Conservation (phyloP, 2,113 vertebrate genomes). For the Ictalurus furcatus region DNA sequence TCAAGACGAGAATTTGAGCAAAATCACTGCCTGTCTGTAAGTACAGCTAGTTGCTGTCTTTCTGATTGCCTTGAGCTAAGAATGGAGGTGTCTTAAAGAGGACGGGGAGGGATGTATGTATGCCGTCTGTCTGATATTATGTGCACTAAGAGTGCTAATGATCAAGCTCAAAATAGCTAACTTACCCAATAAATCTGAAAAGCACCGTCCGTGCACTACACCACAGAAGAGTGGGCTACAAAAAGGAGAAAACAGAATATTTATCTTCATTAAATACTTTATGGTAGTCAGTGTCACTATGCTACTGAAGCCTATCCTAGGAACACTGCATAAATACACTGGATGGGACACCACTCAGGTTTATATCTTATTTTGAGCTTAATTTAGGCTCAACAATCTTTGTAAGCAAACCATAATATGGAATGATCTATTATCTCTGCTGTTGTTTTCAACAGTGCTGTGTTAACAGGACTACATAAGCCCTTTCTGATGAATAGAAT, state of each 20-base stretch:
- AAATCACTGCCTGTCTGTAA: conserved; percentile 16
- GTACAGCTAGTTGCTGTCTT: not conserved
- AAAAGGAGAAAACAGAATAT: not conserved
- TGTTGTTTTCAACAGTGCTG: not conserved
- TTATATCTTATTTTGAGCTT: not conserved
- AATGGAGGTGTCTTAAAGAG: conserved; percentile 9
- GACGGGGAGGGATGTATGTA: not conserved
- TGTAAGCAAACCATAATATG: not conserved
- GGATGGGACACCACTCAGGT: not conserved
- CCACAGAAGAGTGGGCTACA: not conserved
- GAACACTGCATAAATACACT: not conserved
- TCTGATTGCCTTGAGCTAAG: not conserved
- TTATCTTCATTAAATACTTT: not conserved
- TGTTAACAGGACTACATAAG: not conserved
- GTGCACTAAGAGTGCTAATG: not conserved
- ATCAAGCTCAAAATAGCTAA: not conserved
- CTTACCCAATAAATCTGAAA: not conserved
- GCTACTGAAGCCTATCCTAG: not conserved
- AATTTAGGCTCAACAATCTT: not conserved
- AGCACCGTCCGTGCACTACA: not conserved
- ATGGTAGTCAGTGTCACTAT: not conserved
- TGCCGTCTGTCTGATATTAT: not conserved
- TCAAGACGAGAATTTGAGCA: not conserved
- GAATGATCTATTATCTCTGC: not conserved
- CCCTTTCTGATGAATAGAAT: not conserved